Evolutionary conservation across 64 coral and sea anemone genomes (phyloP).

Genomic region (Montipora cactus): DNA sequence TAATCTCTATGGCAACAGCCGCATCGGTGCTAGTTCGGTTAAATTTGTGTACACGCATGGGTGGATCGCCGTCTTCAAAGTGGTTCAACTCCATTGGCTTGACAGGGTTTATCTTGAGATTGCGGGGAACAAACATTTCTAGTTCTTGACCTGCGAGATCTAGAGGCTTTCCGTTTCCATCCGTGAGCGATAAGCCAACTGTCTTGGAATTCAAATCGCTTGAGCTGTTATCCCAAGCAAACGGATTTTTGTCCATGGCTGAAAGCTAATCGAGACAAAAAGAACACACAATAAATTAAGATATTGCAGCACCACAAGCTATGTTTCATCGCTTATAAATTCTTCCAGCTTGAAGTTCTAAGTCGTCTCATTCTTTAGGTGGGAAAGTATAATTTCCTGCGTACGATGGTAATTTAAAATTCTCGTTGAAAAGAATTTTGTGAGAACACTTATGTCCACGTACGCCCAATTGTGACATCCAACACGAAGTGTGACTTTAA

Average conservation of each 20-base stretch:
- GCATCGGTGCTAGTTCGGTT: constrained; percentile 80
- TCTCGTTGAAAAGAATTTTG: no score
- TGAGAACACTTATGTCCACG: no score
- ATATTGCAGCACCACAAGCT: no score
- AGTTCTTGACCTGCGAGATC: constrained; percentile 84
- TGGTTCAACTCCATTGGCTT: constrained; percentile 90
- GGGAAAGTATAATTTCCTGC: not conserved
- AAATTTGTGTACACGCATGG: constrained; percentile 94
- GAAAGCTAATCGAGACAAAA: constrained; percentile 58
- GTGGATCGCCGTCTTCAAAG: constrained; percentile 72
- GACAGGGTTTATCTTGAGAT: constrained; percentile 87
- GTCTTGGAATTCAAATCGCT: constrained; percentile 92
- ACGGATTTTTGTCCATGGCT: constrained; percentile 95
- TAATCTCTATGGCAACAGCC: constrained; percentile 75
- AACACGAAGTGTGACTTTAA: no score
- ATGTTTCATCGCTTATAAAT: not conserved
- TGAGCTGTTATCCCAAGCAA: constrained; percentile 82
- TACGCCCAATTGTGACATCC: no score
- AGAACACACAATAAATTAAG: no score
- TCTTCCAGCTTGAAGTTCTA: no score
- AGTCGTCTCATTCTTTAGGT: no score
- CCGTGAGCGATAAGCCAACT: constrained; percentile 82
- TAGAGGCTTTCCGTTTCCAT: constrained; percentile 87
- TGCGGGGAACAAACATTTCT: constrained; percentile 93
- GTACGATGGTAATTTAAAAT: no score